Base-by-base conservation (phyloP, 2,888 invertebrate genomes). In the Noctua pronuba region DNA sequence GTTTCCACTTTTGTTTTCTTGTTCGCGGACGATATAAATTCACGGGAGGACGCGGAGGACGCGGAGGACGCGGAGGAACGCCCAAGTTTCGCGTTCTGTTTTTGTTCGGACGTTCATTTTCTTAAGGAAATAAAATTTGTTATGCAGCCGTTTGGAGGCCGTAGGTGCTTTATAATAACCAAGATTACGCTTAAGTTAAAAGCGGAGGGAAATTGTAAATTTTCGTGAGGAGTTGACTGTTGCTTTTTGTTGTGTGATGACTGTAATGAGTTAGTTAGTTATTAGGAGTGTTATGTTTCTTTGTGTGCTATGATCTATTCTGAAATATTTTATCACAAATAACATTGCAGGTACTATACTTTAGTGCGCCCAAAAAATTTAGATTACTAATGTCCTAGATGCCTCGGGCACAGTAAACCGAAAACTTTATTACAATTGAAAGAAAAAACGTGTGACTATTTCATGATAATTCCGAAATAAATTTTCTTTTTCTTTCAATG, bases 1-100 rank as follows among this genome's bases (percentile, higher is more conserved):
- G 94, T 93, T 94, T 96, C 95, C 95, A 96, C 96, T 96, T 96
- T 96, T 96, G 96, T 96, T 96, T 96, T 96, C 96, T 95, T 96
- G 96, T 96, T 95, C 92, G 94, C 89, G 87, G 89, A 93, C 94
- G 95, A 94, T 96, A 96, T 96, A 96, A 96, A 96, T 96, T 95
- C 95, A 93, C 93, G 88, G 92, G 91, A 94, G 94, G 94, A 93
- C 94, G 94, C 89, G 89, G 71, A 86, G 93, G 88, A 92, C n/a
- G n/a, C n/a, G 92, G 91, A 94, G 94, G 94, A 93, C 94, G 94
- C 89, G 89, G 71, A 86, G 93, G 88, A 92, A 93, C 96, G 96
- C 96, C 95, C 95, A 95, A 96, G 92, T 96, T 96, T 94, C 87
- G 90, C 93, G 93, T 93, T 93, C 93, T 93, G 95, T 96, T 96